Conservation (phyloP, 2,113 vertebrate genomes). For the cat (Felis catus) region F.catus_Fca126_mat1.0 CM031424.1:90789001-90789500, state of each 20-base stretch:
- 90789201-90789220: neutral
- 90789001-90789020: conserved; percentile 97
- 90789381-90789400: neutral
- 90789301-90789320: rapidly evolving
- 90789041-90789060: conserved; percentile 97
- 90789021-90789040: conserved; percentile 93
- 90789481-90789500: neutral
- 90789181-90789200: neutral
- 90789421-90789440: neutral
- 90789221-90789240: neutral
- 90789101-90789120: rapidly evolving
- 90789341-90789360: neutral
- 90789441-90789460: neutral
- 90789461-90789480: neutral
- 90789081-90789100: neutral
- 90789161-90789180: neutral
- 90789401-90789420: neutral
- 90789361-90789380: neutral
- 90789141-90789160: rapidly evolving
- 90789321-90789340: rapidly evolving
- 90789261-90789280: rapidly evolving
- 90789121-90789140: rapidly evolving
- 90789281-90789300: rapidly evolving
- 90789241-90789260: too few species aligned
- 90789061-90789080: conserved; percentile 85